phyloP scores from a whole-genome alignment of 2,113 vertebrate species.

The Sciurus niger region DNA sequence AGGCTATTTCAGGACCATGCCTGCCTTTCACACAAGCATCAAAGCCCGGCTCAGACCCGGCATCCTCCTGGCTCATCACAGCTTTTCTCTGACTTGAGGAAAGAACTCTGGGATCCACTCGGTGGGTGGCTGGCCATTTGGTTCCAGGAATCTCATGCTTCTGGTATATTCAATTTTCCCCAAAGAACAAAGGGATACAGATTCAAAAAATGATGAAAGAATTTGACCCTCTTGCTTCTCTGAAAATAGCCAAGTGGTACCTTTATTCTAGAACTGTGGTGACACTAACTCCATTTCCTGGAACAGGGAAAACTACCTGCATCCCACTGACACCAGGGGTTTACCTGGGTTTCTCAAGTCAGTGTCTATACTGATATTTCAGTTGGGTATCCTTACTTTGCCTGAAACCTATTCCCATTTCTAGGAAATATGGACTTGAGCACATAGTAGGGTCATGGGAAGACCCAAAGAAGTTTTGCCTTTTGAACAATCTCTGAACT shows the following conservation, averaged over 20 bases:
- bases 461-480: neutral
- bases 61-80: neutral
- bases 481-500: neutral
- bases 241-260: neutral
- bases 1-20: constrained; percentile 77
- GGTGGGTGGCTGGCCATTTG: neutral
- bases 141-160: neutral
- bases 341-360: neutral
- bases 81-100: neutral
- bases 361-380: neutral
- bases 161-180: neutral
- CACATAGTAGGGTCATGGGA: neutral
- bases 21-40: neutral
- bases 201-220: neutral
- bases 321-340: neutral
- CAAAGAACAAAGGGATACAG: neutral
- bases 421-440: neutral
- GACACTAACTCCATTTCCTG: neutral
- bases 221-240: neutral
- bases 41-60: neutral
- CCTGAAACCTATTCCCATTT: neutral
- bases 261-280: neutral
- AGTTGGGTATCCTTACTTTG: neutral
- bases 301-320: neutral
- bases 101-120: neutral